Evolutionary conservation across 1,140 invertebrate species (phyloP), one percentile per base, ranked within the genome.

Genomic region (Aplysia californica): DNA sequence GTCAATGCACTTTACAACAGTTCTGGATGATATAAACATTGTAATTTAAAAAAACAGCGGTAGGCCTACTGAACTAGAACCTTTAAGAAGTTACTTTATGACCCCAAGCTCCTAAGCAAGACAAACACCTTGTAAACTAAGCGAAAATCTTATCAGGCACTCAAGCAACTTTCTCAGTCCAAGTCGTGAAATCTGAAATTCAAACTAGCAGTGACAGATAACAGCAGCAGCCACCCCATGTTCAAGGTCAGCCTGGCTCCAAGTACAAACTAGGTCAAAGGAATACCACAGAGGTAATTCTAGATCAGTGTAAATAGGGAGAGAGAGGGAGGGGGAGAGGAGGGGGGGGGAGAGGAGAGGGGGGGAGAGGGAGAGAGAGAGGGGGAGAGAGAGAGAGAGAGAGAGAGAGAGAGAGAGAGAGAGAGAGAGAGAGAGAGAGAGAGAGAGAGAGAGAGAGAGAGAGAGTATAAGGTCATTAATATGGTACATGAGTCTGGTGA

Each of bases 361-460:
- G 26, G 29, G 55, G 56, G 20, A 38, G 21, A 39, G 44, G 20
- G 33, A 35, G 36, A 77, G 64, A 67, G 61, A n/a, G 39, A 75
- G 31, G 29, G 23, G n/a, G 55, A 10, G 20, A 65, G 33, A 64
- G 20, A 69, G 35, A 56, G 56, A 69, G 36, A 38, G 38, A 41
- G 67, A 69, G 36, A 36, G 67, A 69, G 36, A 69, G 36, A 35
- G 67, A 69, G 67, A 69, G 31, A 69, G 67, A 35, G 10, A 44
- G 36, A 35, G 31, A 69, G 67, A 69, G 67, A 69, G 67, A 38
- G 67, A 69, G 67, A 69, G 67, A 69, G 36, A 69, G 36, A 69
- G 67, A 69, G 67, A 69, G 67, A 69, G 36, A 69, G 67, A 73
- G 50, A 73, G 58, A 44, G 56, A 72, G 58, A 72, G 50, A 64